Conservation (phyloP, 1,140 invertebrate genomes). For the Pseudomyrmex dendroicus region DNA sequence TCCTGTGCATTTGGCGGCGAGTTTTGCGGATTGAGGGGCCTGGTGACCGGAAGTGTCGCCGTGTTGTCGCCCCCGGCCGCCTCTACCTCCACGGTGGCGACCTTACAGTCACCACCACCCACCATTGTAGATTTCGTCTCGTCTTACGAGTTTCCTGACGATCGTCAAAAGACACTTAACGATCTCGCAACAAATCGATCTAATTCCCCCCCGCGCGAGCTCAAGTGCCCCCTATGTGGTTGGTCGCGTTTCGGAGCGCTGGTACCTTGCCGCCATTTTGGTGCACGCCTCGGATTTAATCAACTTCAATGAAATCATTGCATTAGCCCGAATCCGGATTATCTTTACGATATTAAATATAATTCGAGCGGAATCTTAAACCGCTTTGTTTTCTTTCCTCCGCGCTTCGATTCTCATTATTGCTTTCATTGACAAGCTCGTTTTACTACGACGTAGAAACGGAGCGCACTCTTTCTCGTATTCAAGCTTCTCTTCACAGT, state of each 20-base stretch:
- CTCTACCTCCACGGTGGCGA: conserved; percentile 93
- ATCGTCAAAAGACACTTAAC: conserved; percentile 58
- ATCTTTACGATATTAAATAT: background rate
- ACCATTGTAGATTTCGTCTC: conserved; percentile 83
- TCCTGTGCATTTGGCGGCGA: conserved; percentile 87
- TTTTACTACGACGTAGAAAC: conserved; percentile 17
- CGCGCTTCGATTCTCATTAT: conserved; percentile 36
- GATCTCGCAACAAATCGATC: conserved; percentile 46
- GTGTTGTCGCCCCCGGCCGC: conserved; percentile 90
- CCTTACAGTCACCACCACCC: conserved; percentile 92
- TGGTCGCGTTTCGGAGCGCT: conserved; percentile 45
- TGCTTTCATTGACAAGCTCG: conserved; percentile 17
- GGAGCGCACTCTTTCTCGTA: conserved; percentile 23
- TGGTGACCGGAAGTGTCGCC: conserved; percentile 92
- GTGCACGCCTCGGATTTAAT: conserved; percentile 74
- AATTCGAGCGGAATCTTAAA: conserved; percentile 7
- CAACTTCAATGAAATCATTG: background rate
- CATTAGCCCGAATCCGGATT: background rate
- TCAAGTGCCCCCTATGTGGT: conserved; percentile 54
- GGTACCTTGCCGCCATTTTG: conserved; percentile 80
- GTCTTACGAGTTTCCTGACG: conserved; percentile 58
- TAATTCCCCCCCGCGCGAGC: conserved; percentile 14
- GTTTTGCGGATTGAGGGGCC: conserved; percentile 87
- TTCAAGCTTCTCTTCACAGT: background rate
- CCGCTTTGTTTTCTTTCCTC: conserved; percentile 53